phyloP scores from a whole-genome alignment of 2,888 invertebrate genomes.

The Volucella inanis region DNA sequence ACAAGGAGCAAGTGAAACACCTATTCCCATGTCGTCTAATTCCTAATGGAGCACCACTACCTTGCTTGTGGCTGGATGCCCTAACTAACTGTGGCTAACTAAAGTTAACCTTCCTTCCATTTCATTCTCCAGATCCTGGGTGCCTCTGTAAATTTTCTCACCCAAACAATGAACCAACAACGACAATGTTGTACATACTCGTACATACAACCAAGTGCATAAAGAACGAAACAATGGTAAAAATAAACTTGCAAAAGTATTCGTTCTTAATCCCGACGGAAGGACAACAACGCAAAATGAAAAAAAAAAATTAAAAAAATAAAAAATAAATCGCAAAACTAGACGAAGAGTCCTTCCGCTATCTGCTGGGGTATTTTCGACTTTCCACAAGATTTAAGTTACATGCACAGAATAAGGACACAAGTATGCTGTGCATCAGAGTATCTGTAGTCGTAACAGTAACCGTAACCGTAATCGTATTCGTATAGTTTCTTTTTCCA shows the following conservation, averaged over 20 bases:
- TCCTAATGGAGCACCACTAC: slow-evolving; percentile 41
- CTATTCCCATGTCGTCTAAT: slow-evolving; percentile 66
- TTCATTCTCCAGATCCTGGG: slow-evolving; percentile 1
- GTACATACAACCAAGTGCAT: slow-evolving; percentile 31
- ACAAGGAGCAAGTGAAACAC: slow-evolving; percentile 36
- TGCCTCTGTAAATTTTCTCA: slow-evolving; percentile 28
- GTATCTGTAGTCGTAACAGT: background rate
- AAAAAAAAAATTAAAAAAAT: slow-evolving; percentile 23
- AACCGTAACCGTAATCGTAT: background rate
- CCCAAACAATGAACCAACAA: slow-evolving; percentile 25
- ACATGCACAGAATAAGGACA: slow-evolving; percentile 53
- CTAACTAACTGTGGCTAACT: slow-evolving; percentile 32
- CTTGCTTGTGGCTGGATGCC: slow-evolving; percentile 45
- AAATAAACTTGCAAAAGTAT: slow-evolving; percentile 67
- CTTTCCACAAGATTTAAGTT: slow-evolving; percentile 69
- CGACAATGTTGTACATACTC: slow-evolving; percentile 30
- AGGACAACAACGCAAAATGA: slow-evolving; percentile 33
- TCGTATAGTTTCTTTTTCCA: slow-evolving; percentile 25
- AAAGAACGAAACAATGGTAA: slow-evolving; percentile 62
- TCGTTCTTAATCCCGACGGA: slow-evolving; percentile 71
- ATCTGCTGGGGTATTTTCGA: slow-evolving; percentile 58
- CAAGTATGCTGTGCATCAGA: slow-evolving; percentile 22
- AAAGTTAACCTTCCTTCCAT: slow-evolving; percentile 1
- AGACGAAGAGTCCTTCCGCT: slow-evolving; percentile 53
- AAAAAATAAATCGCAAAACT: background rate